phyloP scores from a whole-genome alignment of 2,113 vertebrate genomes.

The Hyperopisus bebe region DNA sequence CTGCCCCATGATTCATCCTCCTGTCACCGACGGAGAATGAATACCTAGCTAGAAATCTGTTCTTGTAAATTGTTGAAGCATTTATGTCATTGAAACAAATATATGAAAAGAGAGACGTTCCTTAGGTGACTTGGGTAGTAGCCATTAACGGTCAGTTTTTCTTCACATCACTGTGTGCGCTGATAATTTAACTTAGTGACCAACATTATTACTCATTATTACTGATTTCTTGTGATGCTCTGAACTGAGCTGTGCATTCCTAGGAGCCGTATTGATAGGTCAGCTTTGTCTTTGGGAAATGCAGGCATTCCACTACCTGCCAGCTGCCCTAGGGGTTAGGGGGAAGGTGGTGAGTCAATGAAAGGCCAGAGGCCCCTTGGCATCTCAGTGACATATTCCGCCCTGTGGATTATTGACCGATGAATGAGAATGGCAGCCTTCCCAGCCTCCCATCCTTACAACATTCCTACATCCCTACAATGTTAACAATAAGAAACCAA shows the following conservation, averaged over 20 bases:
- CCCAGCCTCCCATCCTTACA: background rate
- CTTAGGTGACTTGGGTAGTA: background rate
- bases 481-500: background rate
- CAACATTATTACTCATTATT: background rate
- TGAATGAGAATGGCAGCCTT: background rate
- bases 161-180: background rate
- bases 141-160: background rate
- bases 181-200: background rate
- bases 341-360: background rate
- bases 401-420: background rate
- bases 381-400: background rate
- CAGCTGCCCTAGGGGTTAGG: background rate
- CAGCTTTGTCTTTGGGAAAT: background rate
- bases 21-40: constrained; percentile 39
- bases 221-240: background rate
- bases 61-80: constrained; percentile 26
- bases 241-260: background rate
- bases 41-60: constrained; percentile 38
- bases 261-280: background rate
- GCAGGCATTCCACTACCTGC: background rate
- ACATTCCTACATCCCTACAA: background rate
- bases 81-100: background rate
- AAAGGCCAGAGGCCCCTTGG: background rate
- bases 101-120: background rate
- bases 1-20: constrained; percentile 23